These are phyloP conservation scores for Cyclina sinensis DNA, from an alignment of 1,140 invertebrate species.

Conservation along the genomic window DNA sequence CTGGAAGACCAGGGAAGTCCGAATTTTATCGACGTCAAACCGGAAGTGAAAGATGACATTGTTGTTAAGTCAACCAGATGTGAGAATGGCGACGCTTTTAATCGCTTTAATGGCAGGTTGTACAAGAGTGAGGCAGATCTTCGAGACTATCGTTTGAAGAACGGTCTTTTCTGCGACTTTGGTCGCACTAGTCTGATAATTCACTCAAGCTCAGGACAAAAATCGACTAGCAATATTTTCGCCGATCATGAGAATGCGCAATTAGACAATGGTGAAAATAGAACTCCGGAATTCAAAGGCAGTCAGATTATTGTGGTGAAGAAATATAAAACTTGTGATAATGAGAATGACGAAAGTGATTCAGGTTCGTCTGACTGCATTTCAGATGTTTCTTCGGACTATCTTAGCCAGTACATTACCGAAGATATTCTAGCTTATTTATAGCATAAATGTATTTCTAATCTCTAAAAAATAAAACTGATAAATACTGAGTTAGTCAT, in stretches of 20 bases:
- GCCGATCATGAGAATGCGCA: background rate
- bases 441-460: background rate
- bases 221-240: background rate
- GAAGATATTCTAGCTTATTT: slow-evolving; percentile 37
- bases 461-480: too few species aligned
- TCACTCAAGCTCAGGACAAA: background rate
- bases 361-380: background rate
- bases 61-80: background rate
- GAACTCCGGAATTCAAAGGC: background rate
- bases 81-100: slow-evolving; percentile 26
- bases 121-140: slow-evolving; percentile 41
- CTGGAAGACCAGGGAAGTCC: slow-evolving; percentile 16
- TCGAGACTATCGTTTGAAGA: slow-evolving; percentile 22
- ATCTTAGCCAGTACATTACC: slow-evolving; percentile 18
- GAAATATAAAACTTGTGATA: slow-evolving; percentile 1
- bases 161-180: slow-evolving; percentile 49
- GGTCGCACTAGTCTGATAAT: slow-evolving; percentile 27
- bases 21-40: slow-evolving; percentile 33
- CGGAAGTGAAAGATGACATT: slow-evolving; percentile 41
- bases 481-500: too few species aligned
- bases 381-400: slow-evolving; percentile 17
- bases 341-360: background rate
- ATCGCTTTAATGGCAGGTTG: background rate
- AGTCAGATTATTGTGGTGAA: slow-evolving; percentile 41
- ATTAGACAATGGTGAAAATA: background rate